Evolutionary conservation across 2,113 vertebrate species (phyloP).

Genomic region (Nibea albiflora): DNA sequence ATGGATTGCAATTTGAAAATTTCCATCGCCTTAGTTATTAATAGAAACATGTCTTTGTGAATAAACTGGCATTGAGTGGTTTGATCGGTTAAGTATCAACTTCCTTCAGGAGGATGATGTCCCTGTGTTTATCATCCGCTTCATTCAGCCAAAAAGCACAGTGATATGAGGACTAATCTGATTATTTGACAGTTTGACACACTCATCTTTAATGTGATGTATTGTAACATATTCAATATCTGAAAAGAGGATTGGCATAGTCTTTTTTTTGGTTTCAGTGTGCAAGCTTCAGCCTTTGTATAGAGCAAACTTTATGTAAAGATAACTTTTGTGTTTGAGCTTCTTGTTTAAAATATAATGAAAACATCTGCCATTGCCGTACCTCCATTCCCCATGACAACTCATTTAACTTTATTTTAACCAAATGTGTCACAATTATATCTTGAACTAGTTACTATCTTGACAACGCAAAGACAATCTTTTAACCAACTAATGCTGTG

Average conservation of each 20-base stretch:
- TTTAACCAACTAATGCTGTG: background rate
- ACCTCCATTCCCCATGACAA: background rate
- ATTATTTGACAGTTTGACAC: slow-evolving; percentile 6
- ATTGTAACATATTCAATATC: slow-evolving; percentile 1
- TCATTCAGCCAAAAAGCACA: background rate
- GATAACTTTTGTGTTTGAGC: background rate
- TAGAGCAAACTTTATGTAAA: background rate
- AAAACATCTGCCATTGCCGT: background rate
- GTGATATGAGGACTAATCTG: background rate
- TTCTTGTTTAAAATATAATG: background rate
- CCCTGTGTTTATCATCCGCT: background rate
- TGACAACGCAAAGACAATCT: too few relatives aligned
- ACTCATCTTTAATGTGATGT: background rate
- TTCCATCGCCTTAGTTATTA: slow-evolving; percentile 16
- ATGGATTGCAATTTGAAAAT: slow-evolving; percentile 30
- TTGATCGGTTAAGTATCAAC: slow-evolving; percentile 58
- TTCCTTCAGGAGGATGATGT: background rate
- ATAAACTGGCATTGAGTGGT: slow-evolving; percentile 24
- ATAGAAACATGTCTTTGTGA: slow-evolving; percentile 29
- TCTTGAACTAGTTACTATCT: too few relatives aligned
- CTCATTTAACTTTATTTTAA: too few relatives aligned
- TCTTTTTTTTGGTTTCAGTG: slow-evolving; percentile 3
- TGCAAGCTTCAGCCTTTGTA: background rate
- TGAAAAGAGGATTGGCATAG: background rate
- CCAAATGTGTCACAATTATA: too few relatives aligned